Evolutionary conservation across 2,888 invertebrate genomes (phyloP).

Genomic region (Willowsia nigromaculata): DNA sequence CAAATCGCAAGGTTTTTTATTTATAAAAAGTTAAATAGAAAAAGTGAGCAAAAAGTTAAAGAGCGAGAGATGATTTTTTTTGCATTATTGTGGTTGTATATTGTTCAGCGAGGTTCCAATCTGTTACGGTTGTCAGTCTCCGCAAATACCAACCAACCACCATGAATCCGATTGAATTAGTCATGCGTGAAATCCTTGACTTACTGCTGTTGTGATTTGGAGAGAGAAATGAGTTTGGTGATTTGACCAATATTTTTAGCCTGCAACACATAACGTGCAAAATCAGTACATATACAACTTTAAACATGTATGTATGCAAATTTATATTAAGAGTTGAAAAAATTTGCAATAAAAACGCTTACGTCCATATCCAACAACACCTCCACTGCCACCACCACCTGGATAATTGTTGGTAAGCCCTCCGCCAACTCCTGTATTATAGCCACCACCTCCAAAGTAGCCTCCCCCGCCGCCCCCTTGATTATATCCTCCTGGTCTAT

Average conservation of each 20-base stretch:
- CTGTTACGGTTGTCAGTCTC: too few relatives aligned
- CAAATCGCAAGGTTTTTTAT: too few relatives aligned
- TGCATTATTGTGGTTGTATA: too few relatives aligned
- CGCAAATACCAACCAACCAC: too few relatives aligned
- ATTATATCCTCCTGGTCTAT: neutral
- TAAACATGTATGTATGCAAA: neutral
- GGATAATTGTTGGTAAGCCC: conserved; percentile 38
- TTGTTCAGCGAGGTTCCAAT: too few relatives aligned
- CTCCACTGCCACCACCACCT: conserved; percentile 33
- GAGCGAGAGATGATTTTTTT: too few relatives aligned
- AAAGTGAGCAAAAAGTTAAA: too few relatives aligned
- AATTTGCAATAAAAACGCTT: too few relatives aligned
- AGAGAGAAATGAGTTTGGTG: neutral
- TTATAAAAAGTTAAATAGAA: too few relatives aligned
- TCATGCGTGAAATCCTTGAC: neutral
- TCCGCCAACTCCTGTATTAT: conserved; percentile 59
- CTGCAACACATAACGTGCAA: neutral
- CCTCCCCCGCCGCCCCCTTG: conserved; percentile 30
- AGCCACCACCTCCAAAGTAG: conserved; percentile 53
- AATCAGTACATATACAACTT: neutral
- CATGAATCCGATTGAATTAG: neutral
- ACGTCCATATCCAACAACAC: conserved; percentile 63
- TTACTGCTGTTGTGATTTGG: too few relatives aligned
- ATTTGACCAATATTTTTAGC: too few relatives aligned
- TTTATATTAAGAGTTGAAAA: neutral